A percentile compares a stretch with the other conserved stretches of the same genome.
phyloP scores from a whole-genome alignment of 2,797 vertebrate species.

The Propithecus deckenii region DNA sequence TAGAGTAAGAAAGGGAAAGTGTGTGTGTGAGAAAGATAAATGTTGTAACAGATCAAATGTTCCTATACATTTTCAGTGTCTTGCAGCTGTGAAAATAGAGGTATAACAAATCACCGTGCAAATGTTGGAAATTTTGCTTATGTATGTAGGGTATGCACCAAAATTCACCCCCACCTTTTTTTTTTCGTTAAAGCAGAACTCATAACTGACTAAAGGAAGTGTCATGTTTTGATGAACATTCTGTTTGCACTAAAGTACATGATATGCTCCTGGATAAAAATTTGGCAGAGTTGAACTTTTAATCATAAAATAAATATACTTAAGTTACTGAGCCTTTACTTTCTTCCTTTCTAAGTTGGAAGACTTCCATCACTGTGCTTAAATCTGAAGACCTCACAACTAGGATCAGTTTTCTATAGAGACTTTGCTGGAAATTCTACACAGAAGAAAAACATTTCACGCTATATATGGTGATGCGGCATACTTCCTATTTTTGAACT shows the following conservation, averaged over 20 bases:
- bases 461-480: neutral
- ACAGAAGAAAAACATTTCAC: slow-evolving; percentile 49
- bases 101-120: slow-evolving; percentile 67
- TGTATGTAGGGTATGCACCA: neutral
- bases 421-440: slow-evolving; percentile 46
- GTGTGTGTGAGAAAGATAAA: slow-evolving; percentile 1
- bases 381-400: slow-evolving; percentile 58
- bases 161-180: neutral
- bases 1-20: neutral
- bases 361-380: slow-evolving; percentile 57
- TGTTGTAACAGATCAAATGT: slow-evolving; percentile 54
- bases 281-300: slow-evolving; percentile 62
- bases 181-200: neutral
- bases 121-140: slow-evolving; percentile 55
- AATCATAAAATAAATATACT: slow-evolving; percentile 66
- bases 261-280: slow-evolving; percentile 38
- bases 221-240: slow-evolving; percentile 35
- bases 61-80: slow-evolving; percentile 73
- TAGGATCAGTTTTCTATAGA: slow-evolving; percentile 58
- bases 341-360: slow-evolving; percentile 69
- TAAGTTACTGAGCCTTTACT: slow-evolving; percentile 51
- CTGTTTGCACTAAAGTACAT: slow-evolving; percentile 49
- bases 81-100: slow-evolving; percentile 84
- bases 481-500: neutral
- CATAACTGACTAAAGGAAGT: neutral